Percentiles rank a stretch among this genome's conserved stretches.
Conservation (phyloP, 2,888 invertebrate genomes). For the Tupiocoris notatus region DNA sequence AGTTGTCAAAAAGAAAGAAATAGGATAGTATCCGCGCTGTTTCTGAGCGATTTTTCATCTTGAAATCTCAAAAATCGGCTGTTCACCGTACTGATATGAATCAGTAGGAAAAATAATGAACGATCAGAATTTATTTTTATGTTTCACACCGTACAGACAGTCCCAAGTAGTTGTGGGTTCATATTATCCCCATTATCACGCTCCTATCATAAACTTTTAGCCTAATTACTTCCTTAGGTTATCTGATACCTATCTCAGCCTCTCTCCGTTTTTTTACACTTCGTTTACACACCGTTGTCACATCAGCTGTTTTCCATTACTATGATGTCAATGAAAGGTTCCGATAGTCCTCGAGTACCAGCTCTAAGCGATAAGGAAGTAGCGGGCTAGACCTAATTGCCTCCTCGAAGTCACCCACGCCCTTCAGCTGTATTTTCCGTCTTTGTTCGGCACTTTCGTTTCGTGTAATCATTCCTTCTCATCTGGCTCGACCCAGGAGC, state of each 20-base stretch:
- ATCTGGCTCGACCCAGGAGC: not conserved
- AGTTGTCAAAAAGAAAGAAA: too few species aligned
- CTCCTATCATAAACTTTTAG: not conserved
- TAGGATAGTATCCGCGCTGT: too few species aligned
- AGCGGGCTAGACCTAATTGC: constrained; percentile 25
- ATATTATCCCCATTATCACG: not conserved
- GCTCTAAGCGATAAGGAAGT: constrained; percentile 4
- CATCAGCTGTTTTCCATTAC: constrained; percentile 34
- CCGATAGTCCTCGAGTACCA: not conserved
- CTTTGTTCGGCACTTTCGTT: not conserved
- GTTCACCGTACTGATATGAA: too few species aligned
- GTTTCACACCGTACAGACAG: too few species aligned
- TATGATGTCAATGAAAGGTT: constrained; percentile 17
- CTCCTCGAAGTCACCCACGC: constrained; percentile 20
- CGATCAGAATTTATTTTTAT: too few species aligned
- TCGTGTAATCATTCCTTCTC: not conserved
- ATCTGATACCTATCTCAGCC: not conserved
- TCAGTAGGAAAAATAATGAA: too few species aligned
- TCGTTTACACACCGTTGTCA: not conserved
- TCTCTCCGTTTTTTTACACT: not conserved
- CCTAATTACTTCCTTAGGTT: not conserved
- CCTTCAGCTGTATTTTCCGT: not conserved
- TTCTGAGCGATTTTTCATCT: too few species aligned
- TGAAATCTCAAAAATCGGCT: too few species aligned
- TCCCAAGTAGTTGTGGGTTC: too few species aligned